Base-by-base conservation (phyloP, 2,888 invertebrate species). In the Ectemnius cavifrons region DNA sequence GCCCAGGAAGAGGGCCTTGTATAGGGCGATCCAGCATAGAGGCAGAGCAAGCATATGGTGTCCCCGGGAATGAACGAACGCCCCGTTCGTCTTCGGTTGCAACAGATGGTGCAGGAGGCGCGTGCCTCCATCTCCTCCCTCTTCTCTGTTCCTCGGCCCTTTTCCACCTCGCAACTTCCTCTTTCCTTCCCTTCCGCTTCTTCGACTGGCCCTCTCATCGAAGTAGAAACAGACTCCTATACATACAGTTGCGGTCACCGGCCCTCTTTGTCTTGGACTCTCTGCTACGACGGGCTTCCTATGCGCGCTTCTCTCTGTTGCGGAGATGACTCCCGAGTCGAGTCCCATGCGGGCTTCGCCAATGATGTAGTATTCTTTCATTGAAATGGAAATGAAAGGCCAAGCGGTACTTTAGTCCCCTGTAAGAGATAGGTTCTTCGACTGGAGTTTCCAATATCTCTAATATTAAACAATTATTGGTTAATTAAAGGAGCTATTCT, bases 91-190 rank as follows among this genome's bases (percentile, higher is more conserved):
- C 77, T 77, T 81, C 64, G 78, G 64, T 65, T 74, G 76, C 78
- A 82, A 82, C 82, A 82, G 82, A 82, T 82, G 82, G 82, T 80
- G 73, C 80, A 69, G 80, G 71, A 75, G 78, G 71, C 77, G 77
- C 80, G 70, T 81, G 82, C 78, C 82, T 78, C 80, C 80, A 80
- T 78, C 80, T 76, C 65, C 23, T 63, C 47, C 47, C 47, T 47
- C 66, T 69, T 49, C 68, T 57, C 65, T 49, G 13, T 62, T 46
- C 16, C 27, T 45, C 47, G 23, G 61, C n/a, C 18, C 49, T 45
- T 14, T 45, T 45, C 58, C 37, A n/a, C 20, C 69, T 65, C 64
- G 66, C 61, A 57, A 62, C 23, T 23, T 23, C 23, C 23, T 23
- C 23, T 23, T 47, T 20, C 57, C 5, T 62, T 47, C 65, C 2